Conservation (phyloP, 2,888 invertebrate genomes). For the Prenolepis imparis region DNA sequence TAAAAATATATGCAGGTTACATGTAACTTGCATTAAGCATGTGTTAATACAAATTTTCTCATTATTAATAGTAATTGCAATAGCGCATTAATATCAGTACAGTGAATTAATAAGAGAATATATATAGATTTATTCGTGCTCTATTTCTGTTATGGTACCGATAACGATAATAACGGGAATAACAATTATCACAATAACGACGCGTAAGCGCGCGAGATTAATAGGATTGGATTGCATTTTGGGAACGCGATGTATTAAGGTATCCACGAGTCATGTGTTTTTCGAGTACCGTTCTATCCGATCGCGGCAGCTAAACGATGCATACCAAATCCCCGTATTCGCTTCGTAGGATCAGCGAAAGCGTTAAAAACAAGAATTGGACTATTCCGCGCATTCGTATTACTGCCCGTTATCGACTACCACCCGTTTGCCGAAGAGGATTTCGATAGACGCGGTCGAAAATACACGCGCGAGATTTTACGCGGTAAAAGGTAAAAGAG, state of each 20-base stretch:
- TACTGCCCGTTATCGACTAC: conserved; percentile 5
- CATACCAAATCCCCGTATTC: conserved; percentile 3
- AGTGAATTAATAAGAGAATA: neutral
- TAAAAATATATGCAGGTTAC: conserved; percentile 6
- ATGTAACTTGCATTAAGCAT: conserved; percentile 17
- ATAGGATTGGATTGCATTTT: conserved; percentile 16
- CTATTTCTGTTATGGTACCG: neutral
- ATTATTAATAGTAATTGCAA: conserved; percentile 2
- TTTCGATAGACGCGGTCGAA: neutral
- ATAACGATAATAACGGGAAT: conserved; percentile 4
- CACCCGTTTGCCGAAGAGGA: neutral
- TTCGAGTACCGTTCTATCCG: neutral
- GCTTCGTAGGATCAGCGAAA: conserved; percentile 1
- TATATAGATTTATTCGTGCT: neutral
- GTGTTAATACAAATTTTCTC: conserved; percentile 15
- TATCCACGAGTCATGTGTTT: conserved; percentile 26
- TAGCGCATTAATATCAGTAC: conserved; percentile 23
- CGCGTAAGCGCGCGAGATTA: conserved; percentile 28
- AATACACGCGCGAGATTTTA: conserved; percentile 15
- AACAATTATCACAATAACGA: conserved; percentile 20
- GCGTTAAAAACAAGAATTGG: conserved; percentile 40
- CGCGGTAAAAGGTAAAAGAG: conserved; percentile 19
- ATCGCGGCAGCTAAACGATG: conserved; percentile 21
- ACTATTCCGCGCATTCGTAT: conserved; percentile 16
- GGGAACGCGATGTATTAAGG: conserved; percentile 16